Percentiles rank a stretch among this genome's conserved stretches.
Evolutionary conservation across 2,113 vertebrate genomes (phyloP).

Genomic region (Xiphophorus hellerii): DNA sequence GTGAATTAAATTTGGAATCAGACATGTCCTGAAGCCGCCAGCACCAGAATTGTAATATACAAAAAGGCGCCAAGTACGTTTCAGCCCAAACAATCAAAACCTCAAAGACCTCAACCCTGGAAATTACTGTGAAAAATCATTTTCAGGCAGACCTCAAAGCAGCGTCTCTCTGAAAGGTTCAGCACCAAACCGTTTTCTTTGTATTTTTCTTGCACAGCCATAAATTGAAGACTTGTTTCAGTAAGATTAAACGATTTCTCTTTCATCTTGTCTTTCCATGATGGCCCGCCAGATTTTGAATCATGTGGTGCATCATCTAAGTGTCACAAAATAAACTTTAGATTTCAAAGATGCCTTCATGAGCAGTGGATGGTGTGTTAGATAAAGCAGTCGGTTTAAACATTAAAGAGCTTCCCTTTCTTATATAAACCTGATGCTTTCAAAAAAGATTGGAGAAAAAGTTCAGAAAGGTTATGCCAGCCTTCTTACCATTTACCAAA

Average conservation of each 20-base stretch:
- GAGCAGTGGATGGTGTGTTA: neutral
- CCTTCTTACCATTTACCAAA: neutral
- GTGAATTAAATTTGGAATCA: constrained; percentile 59
- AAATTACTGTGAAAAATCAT: constrained; percentile 32
- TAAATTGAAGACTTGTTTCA: constrained; percentile 35
- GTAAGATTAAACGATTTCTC: constrained; percentile 32
- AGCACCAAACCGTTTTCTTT: constrained; percentile 9
- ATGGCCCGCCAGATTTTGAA: constrained; percentile 16
- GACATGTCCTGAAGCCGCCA: constrained; percentile 62
- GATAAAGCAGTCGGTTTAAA: constrained; percentile 11
- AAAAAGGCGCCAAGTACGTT: constrained; percentile 46
- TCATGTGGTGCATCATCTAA: constrained; percentile 12
- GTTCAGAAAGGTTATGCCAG: neutral
- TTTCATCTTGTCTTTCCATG: constrained; percentile 32
- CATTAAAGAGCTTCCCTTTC: neutral
- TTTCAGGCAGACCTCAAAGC: constrained; percentile 58
- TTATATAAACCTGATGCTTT: constrained; percentile 7
- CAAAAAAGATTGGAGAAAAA: neutral
- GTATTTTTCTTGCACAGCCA: constrained; percentile 20
- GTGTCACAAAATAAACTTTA: constrained; percentile 15
- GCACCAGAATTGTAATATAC: constrained; percentile 39
- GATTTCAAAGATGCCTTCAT: constrained; percentile 12
- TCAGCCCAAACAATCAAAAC: constrained; percentile 58
- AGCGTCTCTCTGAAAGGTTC: constrained; percentile 30
- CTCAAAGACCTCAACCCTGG: constrained; percentile 61